These are phyloP conservation scores for Leptinotarsa juncta DNA, from an alignment of 2,888 invertebrate genomes.

Conservation along the genomic window DNA sequence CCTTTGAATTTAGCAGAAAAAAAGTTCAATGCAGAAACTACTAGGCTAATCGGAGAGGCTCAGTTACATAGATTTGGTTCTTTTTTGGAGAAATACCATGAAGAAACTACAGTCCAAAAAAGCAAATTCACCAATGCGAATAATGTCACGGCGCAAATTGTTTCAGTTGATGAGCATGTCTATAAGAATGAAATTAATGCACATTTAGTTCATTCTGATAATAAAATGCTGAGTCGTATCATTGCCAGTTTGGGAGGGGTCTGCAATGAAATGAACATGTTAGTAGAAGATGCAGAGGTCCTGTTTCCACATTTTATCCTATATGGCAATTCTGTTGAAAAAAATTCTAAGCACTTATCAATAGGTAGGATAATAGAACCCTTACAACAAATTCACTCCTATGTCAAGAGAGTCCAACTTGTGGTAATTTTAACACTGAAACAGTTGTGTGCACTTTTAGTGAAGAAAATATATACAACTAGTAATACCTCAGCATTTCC, in stretches of 20 bases:
- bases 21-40: slow-evolving; percentile 64
- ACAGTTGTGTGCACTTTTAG: slow-evolving; percentile 80
- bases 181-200: slow-evolving; percentile 74
- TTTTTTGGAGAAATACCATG: slow-evolving; percentile 67
- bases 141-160: slow-evolving; percentile 49
- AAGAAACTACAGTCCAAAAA: slow-evolving; percentile 58
- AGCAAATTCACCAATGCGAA: slow-evolving; percentile 56
- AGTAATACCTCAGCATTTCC: slow-evolving; percentile 59
- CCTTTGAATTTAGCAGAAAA: slow-evolving; percentile 59
- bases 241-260: slow-evolving; percentile 82
- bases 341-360: slow-evolving; percentile 55
- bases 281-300: slow-evolving; percentile 76
- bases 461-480: slow-evolving; percentile 64
- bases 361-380: slow-evolving; percentile 71
- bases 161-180: slow-evolving; percentile 49
- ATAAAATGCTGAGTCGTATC: slow-evolving; percentile 82
- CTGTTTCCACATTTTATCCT: slow-evolving; percentile 74
- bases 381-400: slow-evolving; percentile 75
- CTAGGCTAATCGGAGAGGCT: slow-evolving; percentile 68
- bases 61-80: slow-evolving; percentile 69
- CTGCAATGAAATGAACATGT: slow-evolving; percentile 79
- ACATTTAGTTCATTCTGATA: slow-evolving; percentile 84
- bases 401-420: slow-evolving; percentile 77
- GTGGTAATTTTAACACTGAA: slow-evolving; percentile 78
- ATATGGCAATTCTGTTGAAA: slow-evolving; percentile 73